Evolutionary conservation across 2,113 vertebrate genomes (phyloP), one percentile per base, ranked within the genome.

Genomic region (Delphinapterus leucas): DNA sequence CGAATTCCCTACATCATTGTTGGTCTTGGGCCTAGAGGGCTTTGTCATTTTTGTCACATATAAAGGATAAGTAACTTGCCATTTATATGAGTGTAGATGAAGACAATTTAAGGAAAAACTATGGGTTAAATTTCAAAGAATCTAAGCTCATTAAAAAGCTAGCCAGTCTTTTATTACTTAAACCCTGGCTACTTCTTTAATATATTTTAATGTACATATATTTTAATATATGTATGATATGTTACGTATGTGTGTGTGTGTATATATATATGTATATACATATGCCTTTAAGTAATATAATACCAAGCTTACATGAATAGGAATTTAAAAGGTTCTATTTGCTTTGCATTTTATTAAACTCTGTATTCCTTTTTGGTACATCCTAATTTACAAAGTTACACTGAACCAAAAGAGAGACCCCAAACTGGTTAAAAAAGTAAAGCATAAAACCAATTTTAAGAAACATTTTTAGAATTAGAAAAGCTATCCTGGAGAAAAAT

Each of bases 91-190:
- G 6, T 3, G 28, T 28, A 21, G 3, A 82, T 55, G 38, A 82
- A 76, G 81, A 63, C 53, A 87, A 77, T 28, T 86, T 86, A 74
- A 63, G 33, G 44, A 20, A 92, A 95, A 49, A 28, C 17, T n/a
- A 5, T 38, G 21, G 25, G 3, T 80, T 49, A 58, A 20, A 83
- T 87, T 93, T 12, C 44, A 77, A 96, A 71, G 36, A 8, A 13
- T 23, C 31, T 49, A 58, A 70, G 18, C 28, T 77, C 36, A 79
- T 53, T 84, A 53, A 73, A 44, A 63, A 87, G 77, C 25, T 58
- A 7, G 1, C 6, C n/a, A 60, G 36, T 61, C 55, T 81, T 38
- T 60, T 55, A 61, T 61, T 9, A 41, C 8, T 61, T 61, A 61
- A 61, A 82, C 58, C 36, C 17, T 41, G 25, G 58, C 36, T 63